Conservation (phyloP, 1,140 invertebrate genomes). For the Aphelinus certus region DNA sequence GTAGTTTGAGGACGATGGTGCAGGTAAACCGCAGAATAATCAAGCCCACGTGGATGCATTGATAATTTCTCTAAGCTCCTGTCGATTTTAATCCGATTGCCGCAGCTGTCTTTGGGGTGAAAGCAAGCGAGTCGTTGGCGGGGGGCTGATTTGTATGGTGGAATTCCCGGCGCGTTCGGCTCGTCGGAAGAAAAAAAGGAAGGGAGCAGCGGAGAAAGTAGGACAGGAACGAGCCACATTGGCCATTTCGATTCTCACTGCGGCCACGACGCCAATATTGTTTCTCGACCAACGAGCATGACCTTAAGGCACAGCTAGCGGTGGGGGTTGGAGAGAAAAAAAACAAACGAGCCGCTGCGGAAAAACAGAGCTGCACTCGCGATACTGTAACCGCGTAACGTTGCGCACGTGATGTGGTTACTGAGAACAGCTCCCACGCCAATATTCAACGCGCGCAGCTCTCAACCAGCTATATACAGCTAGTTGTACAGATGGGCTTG, state of each 20-base stretch:
- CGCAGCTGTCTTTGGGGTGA: no score
- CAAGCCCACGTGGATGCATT: no score
- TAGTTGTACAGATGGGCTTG: no score
- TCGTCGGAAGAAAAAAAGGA: background rate
- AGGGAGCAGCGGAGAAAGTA: background rate
- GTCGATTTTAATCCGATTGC: no score
- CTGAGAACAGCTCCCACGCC: background rate
- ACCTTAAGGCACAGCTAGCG: slow-evolving; percentile 7
- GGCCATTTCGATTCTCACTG: background rate
- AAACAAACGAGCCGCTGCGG: no score
- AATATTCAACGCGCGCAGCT: slow-evolving; percentile 26
- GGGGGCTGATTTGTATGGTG: no score
- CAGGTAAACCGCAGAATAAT: no score
- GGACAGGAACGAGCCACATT: background rate
- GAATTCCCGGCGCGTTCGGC: no score
- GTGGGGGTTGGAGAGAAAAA: background rate
- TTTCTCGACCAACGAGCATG: background rate
- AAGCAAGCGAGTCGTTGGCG: no score
- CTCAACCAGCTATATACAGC: slow-evolving; percentile 25
- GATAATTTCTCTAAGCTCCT: no score
- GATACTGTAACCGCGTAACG: slow-evolving; percentile 35
- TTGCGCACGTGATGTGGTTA: slow-evolving; percentile 24
- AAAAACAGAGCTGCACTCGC: background rate
- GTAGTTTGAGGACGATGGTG: no score
- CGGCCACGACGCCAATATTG: background rate